These are phyloP conservation scores for Aphelinus certus DNA, from an alignment of 1,140 invertebrate species.

Conservation along the genomic window DNA sequence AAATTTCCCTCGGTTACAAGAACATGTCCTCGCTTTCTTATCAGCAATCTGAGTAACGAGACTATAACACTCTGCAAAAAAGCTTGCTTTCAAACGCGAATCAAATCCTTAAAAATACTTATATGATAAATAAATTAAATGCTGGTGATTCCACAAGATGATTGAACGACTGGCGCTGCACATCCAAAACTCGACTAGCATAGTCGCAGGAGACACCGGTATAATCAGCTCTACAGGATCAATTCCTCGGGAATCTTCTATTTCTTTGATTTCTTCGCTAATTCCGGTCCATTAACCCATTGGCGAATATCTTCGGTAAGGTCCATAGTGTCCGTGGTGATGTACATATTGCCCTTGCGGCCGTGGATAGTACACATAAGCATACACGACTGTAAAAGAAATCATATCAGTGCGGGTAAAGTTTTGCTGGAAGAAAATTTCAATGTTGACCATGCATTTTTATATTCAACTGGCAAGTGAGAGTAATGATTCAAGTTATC, in stretches of 20 bases:
- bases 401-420: not conserved
- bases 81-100: not conserved
- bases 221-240: too few relatives aligned
- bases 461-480: not conserved
- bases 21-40: too few relatives aligned
- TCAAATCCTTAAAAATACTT: not conserved
- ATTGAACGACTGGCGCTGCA: not conserved
- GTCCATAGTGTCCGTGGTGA: not conserved
- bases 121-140: conserved; percentile 12
- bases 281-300: conserved; percentile 5
- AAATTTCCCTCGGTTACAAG: too few relatives aligned
- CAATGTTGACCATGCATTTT: not conserved
- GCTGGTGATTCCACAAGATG: not conserved
- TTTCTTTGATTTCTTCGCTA: not conserved
- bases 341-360: too few relatives aligned
- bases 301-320: conserved; percentile 8
- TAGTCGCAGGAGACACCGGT: not conserved
- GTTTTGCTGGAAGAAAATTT: not conserved
- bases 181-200: not conserved
- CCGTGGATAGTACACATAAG: conserved; percentile 40
- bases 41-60: not conserved
- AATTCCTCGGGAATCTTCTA: not conserved
- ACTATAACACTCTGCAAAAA: not conserved
- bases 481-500: too few relatives aligned
- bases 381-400: conserved; percentile 46